phyloP scores from a whole-genome alignment of 2,797 vertebrate species.

The Pantherophis vulpinus region DNA sequence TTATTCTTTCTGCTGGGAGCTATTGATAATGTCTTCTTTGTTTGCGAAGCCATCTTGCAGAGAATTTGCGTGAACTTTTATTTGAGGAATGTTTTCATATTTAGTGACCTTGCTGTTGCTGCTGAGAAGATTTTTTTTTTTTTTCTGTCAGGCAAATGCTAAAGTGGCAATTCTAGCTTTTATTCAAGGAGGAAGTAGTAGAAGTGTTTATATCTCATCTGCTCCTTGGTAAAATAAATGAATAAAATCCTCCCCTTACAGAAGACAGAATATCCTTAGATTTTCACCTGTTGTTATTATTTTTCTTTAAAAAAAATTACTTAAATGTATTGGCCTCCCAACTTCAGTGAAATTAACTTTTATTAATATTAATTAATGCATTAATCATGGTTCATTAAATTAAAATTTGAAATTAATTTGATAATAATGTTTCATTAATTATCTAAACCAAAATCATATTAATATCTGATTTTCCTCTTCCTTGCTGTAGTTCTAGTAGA shows the following conservation, averaged over 20 bases:
- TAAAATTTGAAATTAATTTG: background rate
- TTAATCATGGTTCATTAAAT: background rate
- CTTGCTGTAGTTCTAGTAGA: background rate
- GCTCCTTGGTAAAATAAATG: background rate
- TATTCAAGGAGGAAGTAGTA: background rate
- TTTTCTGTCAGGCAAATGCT: background rate
- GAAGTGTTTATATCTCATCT: background rate
- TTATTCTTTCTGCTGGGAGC: constrained; percentile 24
- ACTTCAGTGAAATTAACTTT: background rate
- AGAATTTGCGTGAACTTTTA: background rate
- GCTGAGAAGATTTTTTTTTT: constrained; percentile 10
- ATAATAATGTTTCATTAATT: background rate
- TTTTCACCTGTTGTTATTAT: background rate
- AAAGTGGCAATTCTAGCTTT: background rate
- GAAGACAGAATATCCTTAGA: background rate
- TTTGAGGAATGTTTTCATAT: constrained; percentile 5
- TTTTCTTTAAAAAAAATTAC: background rate
- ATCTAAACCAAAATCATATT: constrained; percentile 24
- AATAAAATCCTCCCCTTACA: background rate
- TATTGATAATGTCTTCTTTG: constrained; percentile 2
- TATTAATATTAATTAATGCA: background rate
- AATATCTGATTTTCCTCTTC: constrained; percentile 2
- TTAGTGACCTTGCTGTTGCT: background rate
- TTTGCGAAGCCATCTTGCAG: constrained; percentile 42
- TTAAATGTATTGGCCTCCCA: background rate